Evolutionary conservation across 2,113 vertebrate genomes (phyloP).

Genomic region (Manacus vitellinus): DNA sequence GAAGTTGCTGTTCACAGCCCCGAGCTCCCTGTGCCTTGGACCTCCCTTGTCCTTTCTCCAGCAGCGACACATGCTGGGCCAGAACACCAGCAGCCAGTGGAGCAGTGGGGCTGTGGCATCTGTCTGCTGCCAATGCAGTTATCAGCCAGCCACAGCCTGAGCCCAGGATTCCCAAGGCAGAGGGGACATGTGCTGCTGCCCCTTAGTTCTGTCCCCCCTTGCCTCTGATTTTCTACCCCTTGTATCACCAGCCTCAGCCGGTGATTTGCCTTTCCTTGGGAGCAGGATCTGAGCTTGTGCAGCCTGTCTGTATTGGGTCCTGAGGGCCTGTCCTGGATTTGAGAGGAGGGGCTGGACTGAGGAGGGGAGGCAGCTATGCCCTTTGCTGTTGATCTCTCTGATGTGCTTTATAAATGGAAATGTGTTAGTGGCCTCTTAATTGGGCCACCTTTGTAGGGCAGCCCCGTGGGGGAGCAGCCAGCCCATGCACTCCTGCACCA

Average conservation of each 20-base stretch:
- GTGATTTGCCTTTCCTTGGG: background rate
- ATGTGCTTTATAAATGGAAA: constrained; percentile 43
- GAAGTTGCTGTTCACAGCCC: background rate
- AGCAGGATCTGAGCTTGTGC: background rate
- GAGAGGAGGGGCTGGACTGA: background rate
- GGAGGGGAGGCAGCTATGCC: background rate
- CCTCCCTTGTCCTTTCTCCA: background rate
- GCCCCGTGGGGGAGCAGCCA: background rate
- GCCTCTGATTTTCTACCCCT: background rate
- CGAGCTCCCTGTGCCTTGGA: fast-evolving
- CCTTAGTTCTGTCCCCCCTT: background rate
- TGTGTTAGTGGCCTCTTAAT: background rate
- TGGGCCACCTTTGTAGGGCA: constrained; percentile 42
- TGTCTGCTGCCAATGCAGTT: background rate
- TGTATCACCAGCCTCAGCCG: background rate
- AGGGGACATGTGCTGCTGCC: background rate
- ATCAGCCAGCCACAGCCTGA: background rate
- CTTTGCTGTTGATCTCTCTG: background rate
- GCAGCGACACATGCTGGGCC: fast-evolving
- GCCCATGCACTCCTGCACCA: background rate
- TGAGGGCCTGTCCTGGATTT: constrained; percentile 43
- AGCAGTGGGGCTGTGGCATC: background rate
- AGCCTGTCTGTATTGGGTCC: background rate
- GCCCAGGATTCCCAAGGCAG: background rate
- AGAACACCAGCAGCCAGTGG: fast-evolving